Evolutionary conservation across 2,113 vertebrate species (phyloP), one percentile per base, ranked within the genome.

Genomic region (Mugil cephalus): DNA sequence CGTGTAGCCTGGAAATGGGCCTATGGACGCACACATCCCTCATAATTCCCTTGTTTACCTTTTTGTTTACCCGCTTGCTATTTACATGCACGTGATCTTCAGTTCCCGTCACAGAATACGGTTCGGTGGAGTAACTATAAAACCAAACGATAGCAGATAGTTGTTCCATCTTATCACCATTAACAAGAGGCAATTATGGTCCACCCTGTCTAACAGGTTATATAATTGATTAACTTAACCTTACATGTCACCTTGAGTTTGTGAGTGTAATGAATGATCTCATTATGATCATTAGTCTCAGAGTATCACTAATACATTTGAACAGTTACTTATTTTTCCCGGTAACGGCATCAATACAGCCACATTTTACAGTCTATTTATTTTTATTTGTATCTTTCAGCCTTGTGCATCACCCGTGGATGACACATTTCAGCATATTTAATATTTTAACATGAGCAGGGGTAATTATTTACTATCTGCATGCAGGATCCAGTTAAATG

Each of bases 161-260:
- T 12, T n/a, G 11, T 24, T 50, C 30, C 38, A 21, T 11, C 17
- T 40, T 12, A 14, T 19, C 50, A 13, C 11, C 24, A 5, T 8
- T n/a, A 54, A 35, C 15, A 54, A 6, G 5, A 54, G 52, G 30
- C 30, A 30, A 30, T 30, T 5, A 30, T 30, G 24, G 24, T 19
- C 35, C 54, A 1, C 5, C 21, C 18, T 39, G 8, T 21, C 24
- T 50, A 24, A 14, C 51, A 2, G 21, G 17, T 64, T 59, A 46
- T 53, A 70, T 64, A 51, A 77, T 77, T 64, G 66, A 77, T 56
- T 43, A 64, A 40, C 52, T 36, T 42, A 19, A 6, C 51, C 59
- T 56, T 61, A 53, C 51, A 47, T 63, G 42, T 70, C 45, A 64
- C 66, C 51, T 63, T 63, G 43, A 43, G 36, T 56, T 2, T 6